Evolutionary conservation across 2,888 invertebrate species (phyloP).

Genomic region (Erpobdella octoculata): DNA sequence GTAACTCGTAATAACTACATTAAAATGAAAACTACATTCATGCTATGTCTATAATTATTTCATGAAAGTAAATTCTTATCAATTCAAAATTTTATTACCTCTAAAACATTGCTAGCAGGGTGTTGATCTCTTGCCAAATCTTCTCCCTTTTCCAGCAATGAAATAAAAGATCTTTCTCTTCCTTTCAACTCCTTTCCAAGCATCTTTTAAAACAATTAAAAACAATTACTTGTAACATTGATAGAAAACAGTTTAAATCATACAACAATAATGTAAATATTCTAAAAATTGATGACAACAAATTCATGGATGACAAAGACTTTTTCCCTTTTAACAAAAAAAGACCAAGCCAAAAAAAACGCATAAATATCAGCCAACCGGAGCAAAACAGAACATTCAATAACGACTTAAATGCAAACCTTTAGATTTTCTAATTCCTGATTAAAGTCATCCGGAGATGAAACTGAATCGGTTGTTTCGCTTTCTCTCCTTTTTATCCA

Average conservation of each 20-base stretch:
- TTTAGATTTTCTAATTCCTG: background rate
- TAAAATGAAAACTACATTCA: background rate
- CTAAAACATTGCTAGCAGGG: conserved; percentile 7
- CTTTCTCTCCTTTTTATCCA: conserved; percentile 18
- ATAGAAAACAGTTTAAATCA: too few species aligned
- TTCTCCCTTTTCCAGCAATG: background rate
- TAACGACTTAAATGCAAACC: background rate
- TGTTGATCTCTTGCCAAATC: conserved; percentile 11
- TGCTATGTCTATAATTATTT: background rate
- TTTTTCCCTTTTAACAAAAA: too few species aligned
- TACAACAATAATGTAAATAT: too few species aligned
- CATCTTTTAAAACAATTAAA: too few species aligned
- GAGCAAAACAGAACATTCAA: background rate
- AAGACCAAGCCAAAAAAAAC: too few species aligned
- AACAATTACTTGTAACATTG: too few species aligned
- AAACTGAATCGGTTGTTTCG: background rate
- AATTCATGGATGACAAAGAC: too few species aligned
- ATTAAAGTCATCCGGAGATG: background rate
- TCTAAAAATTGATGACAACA: too few species aligned
- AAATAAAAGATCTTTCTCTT: background rate
- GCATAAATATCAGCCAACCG: too few species aligned
- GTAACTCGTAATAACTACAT: background rate
- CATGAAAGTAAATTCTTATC: background rate
- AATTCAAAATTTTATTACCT: background rate
- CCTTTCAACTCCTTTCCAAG: background rate